A percentile compares a stretch with the other conserved stretches of the same genome.
Evolutionary conservation across 2,888 invertebrate species (phyloP).

Genomic region (Lysandra coridon): DNA sequence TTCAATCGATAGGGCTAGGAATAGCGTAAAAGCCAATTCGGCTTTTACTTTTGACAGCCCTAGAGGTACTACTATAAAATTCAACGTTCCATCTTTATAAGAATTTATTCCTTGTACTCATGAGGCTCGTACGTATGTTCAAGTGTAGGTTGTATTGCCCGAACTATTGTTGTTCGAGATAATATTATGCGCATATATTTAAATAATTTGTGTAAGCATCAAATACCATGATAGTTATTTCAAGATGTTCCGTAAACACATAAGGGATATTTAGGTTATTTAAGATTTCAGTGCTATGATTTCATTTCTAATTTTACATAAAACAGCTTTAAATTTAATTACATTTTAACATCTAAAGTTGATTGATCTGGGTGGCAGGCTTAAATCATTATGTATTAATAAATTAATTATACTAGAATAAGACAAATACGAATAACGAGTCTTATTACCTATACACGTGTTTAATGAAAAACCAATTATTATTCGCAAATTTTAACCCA

Average conservation of each 20-base stretch:
- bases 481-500: neutral
- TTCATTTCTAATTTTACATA: neutral
- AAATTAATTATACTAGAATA: neutral
- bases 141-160: neutral
- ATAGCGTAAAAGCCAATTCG: neutral
- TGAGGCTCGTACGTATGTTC: slow-evolving; percentile 36
- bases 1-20: no score
- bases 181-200: slow-evolving; percentile 28
- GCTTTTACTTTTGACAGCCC: neutral
- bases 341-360: no score
- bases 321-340: neutral
- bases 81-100: slow-evolving; percentile 39
- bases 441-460: neutral
- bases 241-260: neutral
- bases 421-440: neutral
- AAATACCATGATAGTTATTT: neutral
- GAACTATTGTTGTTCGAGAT: slow-evolving; percentile 9
- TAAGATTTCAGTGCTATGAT: neutral
- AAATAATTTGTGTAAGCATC: slow-evolving; percentile 11
- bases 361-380: no score
- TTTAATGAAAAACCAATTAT: neutral
- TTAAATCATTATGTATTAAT: no score
- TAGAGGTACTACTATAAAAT: slow-evolving; percentile 39
- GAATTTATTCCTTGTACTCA: slow-evolving; percentile 44
- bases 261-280: neutral